A percentile compares a stretch with the other conserved stretches of the same genome.
Evolutionary conservation across 2,797 vertebrate species (phyloP).

Genomic region (Protosalanx chinensis): DNA sequence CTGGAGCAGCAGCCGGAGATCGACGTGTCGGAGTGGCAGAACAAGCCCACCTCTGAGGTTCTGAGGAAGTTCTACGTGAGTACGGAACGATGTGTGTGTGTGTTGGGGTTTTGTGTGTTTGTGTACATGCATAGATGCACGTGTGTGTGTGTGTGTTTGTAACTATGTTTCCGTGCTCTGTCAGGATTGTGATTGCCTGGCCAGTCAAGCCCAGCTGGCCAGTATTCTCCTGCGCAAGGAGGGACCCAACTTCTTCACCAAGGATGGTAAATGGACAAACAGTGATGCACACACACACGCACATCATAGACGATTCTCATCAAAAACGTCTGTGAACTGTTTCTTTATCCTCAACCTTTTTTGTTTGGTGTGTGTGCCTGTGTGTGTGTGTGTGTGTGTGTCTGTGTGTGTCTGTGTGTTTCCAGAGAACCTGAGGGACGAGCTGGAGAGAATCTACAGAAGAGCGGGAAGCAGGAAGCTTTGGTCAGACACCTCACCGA

Average conservation of each 20-base stretch:
- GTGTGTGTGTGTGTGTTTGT: not conserved
- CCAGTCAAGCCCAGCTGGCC: conserved; percentile 87
- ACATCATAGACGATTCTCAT: not conserved
- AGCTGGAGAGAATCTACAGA: conserved; percentile 93
- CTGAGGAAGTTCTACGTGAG: conserved; percentile 91
- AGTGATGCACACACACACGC: not conserved
- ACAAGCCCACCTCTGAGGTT: conserved; percentile 81
- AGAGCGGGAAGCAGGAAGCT: conserved; percentile 93
- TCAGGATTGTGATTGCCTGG: conserved; percentile 87
- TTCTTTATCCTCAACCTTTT: not conserved
- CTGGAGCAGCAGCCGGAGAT: conserved; percentile 87
- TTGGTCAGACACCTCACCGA: conserved; percentile 81
- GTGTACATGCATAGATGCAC: not conserved
- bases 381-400: not conserved
- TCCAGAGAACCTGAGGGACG: conserved; percentile 83
- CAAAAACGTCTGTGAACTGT: not conserved
- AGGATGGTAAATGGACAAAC: conserved; percentile 77
- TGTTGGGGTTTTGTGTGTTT: not conserved
- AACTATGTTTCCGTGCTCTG: conserved; percentile 22
- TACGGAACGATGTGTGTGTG: not conserved
- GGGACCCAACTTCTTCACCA: conserved; percentile 84
- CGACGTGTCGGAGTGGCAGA: conserved; percentile 80
- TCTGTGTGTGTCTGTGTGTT: conserved; percentile 20
- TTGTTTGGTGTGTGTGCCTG: not conserved
- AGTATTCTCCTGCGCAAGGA: conserved; percentile 86